phyloP scores from a whole-genome alignment of 2,113 vertebrate genomes.

The Phycodurus eques region DNA sequence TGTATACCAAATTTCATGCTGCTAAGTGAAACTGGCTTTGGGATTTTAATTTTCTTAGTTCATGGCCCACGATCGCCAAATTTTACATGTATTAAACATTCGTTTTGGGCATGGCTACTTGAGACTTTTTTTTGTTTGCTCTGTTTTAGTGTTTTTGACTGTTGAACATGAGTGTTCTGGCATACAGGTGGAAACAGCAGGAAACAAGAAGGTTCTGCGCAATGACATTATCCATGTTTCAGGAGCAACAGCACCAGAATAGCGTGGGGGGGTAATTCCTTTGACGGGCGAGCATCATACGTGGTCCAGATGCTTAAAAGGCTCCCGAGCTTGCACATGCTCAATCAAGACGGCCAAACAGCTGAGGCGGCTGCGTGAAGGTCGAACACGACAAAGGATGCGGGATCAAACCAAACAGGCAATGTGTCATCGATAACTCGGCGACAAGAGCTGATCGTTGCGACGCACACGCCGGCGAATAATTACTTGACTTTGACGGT shows the following conservation, averaged over 20 bases:
- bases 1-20: not conserved
- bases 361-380: slow-evolving; percentile 3
- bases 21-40: not conserved
- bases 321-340: slow-evolving; percentile 2
- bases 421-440: slow-evolving; percentile 5
- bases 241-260: slow-evolving; percentile 1
- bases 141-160: not conserved
- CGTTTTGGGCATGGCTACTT: not conserved
- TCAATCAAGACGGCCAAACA: slow-evolving; percentile 7
- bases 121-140: not conserved
- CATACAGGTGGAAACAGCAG: not conserved
- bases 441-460: not conserved
- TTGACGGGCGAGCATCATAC: not conserved
- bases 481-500: slow-evolving; percentile 1
- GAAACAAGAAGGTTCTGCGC: not conserved
- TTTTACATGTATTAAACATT: not conserved
- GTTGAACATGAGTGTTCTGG: not conserved
- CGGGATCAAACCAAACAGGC: slow-evolving; percentile 4
- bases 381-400: slow-evolving; percentile 3
- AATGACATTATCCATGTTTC: slow-evolving; percentile 7
- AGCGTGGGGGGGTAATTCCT: slow-evolving; percentile 4
- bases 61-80: not conserved
- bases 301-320: slow-evolving; percentile 10
- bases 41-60: not conserved
- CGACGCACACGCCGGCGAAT: not conserved